Evolutionary conservation across 1,140 invertebrate genomes (phyloP).

Genomic region (Palaemon carinicauda): DNA sequence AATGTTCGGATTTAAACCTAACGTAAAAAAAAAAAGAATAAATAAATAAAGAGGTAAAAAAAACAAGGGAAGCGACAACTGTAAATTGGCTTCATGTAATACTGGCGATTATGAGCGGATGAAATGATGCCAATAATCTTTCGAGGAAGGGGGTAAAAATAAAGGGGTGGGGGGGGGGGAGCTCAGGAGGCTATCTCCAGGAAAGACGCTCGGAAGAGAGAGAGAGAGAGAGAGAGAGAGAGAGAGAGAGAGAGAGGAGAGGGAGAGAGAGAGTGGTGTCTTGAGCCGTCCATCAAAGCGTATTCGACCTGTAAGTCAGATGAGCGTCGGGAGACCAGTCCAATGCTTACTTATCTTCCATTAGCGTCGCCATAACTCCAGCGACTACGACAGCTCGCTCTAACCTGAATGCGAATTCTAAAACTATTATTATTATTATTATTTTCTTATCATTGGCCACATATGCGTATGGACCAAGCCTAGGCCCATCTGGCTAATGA

Average conservation of each 20-base stretch:
- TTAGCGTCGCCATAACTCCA: conserved; percentile 46
- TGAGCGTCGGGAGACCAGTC: conserved; percentile 47
- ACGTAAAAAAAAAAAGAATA: too few relatives aligned
- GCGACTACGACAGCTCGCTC: background rate
- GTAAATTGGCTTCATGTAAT: background rate
- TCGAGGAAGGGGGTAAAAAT: background rate
- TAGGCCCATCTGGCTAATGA: too few relatives aligned
- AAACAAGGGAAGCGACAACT: too few relatives aligned
- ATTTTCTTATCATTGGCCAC: too few relatives aligned
- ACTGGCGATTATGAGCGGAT: too few relatives aligned
- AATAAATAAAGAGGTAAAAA: too few relatives aligned
- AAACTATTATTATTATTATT: too few relatives aligned
- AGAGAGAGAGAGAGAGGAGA: background rate
- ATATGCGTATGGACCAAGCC: too few relatives aligned
- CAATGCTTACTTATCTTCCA: conserved; percentile 56
- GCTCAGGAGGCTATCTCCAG: background rate
- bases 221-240: too few relatives aligned
- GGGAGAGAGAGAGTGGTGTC: background rate
- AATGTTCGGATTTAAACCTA: too few relatives aligned
- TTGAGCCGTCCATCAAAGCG: conserved; percentile 30
- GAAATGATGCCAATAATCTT: background rate
- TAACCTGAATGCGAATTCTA: too few relatives aligned
- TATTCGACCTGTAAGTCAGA: conserved; percentile 45
- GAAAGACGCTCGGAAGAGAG: background rate
- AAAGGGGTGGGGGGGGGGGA: background rate